Evolutionary conservation across 2,797 vertebrate genomes (phyloP).

Genomic region (Cheirogaleus major): DNA sequence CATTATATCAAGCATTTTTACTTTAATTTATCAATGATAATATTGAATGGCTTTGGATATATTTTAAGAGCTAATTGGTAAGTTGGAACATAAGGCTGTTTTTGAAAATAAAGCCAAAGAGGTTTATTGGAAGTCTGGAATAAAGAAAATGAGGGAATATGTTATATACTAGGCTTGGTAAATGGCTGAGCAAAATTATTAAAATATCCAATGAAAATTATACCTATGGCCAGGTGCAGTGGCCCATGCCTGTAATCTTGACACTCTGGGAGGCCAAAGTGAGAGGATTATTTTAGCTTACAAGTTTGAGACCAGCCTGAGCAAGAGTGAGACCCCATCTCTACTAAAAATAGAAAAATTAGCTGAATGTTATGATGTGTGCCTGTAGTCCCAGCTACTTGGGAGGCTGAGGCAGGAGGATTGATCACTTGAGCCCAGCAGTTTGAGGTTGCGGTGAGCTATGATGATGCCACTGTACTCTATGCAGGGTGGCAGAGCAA

Average conservation of each 20-base stretch:
- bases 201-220: constrained; percentile 17
- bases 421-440: too few relatives aligned
- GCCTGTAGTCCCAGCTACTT: too few relatives aligned
- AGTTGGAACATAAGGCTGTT: background rate
- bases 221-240: background rate
- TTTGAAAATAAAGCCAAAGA: background rate
- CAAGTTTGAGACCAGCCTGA: too few relatives aligned
- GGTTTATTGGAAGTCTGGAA: background rate
- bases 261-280: too few relatives aligned
- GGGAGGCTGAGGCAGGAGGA: too few relatives aligned
- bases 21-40: background rate
- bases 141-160: background rate
- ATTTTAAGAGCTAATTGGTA: constrained; percentile 18
- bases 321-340: too few relatives aligned
- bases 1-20: background rate
- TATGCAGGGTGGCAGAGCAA: background rate
- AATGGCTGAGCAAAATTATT: background rate
- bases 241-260: background rate
- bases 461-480: background rate
- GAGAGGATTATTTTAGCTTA: too few relatives aligned
- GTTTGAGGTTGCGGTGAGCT: background rate
- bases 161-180: background rate
- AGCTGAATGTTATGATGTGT: too few relatives aligned
- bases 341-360: too few relatives aligned
- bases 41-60: constrained; percentile 7